phyloP scores from a whole-genome alignment of 2,797 vertebrate species.

The Pelodytes ibericus region DNA sequence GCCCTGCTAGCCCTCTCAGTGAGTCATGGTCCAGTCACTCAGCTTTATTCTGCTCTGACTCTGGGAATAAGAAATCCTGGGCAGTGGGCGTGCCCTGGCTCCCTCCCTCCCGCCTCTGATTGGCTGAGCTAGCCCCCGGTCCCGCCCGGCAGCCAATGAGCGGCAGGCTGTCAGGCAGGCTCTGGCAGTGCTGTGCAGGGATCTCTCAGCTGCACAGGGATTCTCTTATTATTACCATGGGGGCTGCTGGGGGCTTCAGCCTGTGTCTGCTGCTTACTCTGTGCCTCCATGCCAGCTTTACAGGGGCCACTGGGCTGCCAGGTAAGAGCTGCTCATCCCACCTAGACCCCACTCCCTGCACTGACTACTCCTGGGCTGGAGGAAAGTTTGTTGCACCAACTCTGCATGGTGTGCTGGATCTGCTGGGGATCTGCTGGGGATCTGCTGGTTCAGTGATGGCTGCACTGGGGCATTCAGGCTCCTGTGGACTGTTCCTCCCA shows the following conservation, averaged over 20 bases:
- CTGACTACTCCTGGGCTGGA: neutral
- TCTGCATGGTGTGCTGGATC: neutral
- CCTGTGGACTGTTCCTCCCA: too few species aligned
- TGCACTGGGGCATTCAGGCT: too few species aligned
- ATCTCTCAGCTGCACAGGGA: slow-evolving; percentile 69
- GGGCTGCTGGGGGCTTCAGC: slow-evolving; percentile 80
- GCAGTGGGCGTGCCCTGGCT: slow-evolving; percentile 11
- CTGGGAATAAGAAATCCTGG: neutral
- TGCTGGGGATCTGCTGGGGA: neutral
- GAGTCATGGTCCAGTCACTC: too few species aligned
- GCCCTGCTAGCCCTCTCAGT: too few species aligned
- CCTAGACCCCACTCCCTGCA: neutral
- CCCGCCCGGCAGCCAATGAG: slow-evolving; percentile 81
- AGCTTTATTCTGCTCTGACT: neutral
- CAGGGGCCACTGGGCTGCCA: slow-evolving; percentile 82
- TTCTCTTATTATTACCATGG: slow-evolving; percentile 78
- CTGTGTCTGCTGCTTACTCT: slow-evolving; percentile 82
- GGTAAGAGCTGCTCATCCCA: slow-evolving; percentile 74
- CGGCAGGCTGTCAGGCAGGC: slow-evolving; percentile 70
- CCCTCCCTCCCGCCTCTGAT: slow-evolving; percentile 32
- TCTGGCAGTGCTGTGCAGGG: slow-evolving; percentile 70
- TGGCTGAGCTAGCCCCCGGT: slow-evolving; percentile 49
- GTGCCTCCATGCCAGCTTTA: slow-evolving; percentile 79
- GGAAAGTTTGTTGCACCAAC: neutral
- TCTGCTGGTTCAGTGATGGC: too few species aligned